phyloP scores from a whole-genome alignment of 1,140 invertebrate genomes.

The Chironomus tepperi region DNA sequence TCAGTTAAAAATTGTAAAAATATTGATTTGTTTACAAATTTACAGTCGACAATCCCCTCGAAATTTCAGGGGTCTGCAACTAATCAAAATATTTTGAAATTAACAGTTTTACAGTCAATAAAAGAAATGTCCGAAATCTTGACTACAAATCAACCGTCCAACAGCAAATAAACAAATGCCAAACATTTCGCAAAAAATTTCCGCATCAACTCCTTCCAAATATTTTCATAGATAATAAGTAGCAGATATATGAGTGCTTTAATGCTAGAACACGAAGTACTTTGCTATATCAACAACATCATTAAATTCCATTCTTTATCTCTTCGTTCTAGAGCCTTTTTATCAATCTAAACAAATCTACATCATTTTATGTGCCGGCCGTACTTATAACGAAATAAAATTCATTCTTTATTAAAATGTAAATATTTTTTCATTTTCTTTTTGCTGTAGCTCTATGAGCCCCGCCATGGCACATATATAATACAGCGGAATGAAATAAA shows the following conservation, averaged over 20 bases:
- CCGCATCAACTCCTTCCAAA: background rate
- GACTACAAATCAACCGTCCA: no score
- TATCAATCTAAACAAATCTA: slow-evolving; percentile 10
- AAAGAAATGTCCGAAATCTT: no score
- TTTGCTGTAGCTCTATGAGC: background rate
- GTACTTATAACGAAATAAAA: background rate
- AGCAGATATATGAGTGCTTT: background rate
- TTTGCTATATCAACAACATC: background rate
- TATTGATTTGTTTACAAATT: no score
- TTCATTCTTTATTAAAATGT: slow-evolving; percentile 17
- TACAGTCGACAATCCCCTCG: no score
- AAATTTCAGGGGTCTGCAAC: no score
- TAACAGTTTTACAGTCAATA: no score
- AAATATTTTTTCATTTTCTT: slow-evolving; percentile 5
- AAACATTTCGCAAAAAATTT: no score
- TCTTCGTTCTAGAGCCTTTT: background rate
- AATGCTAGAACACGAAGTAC: background rate
- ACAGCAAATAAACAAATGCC: no score
- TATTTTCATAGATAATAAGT: background rate
- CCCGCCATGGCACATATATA: background rate
- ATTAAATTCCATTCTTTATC: background rate
- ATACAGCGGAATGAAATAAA: background rate
- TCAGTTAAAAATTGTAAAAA: no score
- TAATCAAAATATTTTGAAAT: no score
- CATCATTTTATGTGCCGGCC: background rate